Evolutionary conservation across 2,797 vertebrate genomes (phyloP).

Genomic region (Leptatherina wallacei): DNA sequence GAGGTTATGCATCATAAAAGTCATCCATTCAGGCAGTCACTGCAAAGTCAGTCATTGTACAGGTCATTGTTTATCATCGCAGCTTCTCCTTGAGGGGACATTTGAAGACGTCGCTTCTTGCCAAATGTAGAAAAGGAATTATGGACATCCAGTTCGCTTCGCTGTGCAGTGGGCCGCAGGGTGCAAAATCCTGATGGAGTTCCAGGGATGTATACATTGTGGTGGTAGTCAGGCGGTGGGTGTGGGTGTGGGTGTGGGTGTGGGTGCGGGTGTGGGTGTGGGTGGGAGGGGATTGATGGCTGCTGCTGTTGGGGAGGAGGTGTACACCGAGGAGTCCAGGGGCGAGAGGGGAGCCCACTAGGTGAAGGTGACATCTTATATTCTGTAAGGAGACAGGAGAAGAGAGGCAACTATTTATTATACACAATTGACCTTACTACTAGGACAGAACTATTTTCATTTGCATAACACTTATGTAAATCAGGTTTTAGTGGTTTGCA

Average conservation of each 20-base stretch:
- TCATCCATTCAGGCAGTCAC: slow-evolving; percentile 27
- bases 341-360: slow-evolving; percentile 75
- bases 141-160: slow-evolving; percentile 86
- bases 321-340: slow-evolving; percentile 89
- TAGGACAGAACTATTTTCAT: slow-evolving; percentile 6
- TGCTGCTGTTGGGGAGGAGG: slow-evolving; percentile 83
- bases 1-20: slow-evolving; percentile 37
- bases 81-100: slow-evolving; percentile 84
- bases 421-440: slow-evolving; percentile 15
- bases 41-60: slow-evolving; percentile 79
- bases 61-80: slow-evolving; percentile 92
- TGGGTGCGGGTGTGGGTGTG: slow-evolving; percentile 70
- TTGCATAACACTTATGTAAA: slow-evolving; percentile 18
- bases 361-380: slow-evolving; percentile 86
- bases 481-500: background rate
- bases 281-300: slow-evolving; percentile 73
- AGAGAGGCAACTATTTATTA: slow-evolving; percentile 32
- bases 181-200: slow-evolving; percentile 87
- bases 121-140: slow-evolving; percentile 95
- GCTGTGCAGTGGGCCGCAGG: slow-evolving; percentile 80
- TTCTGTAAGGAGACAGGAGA: slow-evolving; percentile 72
- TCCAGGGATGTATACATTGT: slow-evolving; percentile 93
- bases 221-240: slow-evolving; percentile 90
- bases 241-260: slow-evolving; percentile 77
- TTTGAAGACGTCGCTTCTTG: slow-evolving; percentile 90